Evolutionary conservation across 2,113 vertebrate genomes (phyloP), one percentile per base, ranked within the genome.

Genomic region (Eurypyga helias): DNA sequence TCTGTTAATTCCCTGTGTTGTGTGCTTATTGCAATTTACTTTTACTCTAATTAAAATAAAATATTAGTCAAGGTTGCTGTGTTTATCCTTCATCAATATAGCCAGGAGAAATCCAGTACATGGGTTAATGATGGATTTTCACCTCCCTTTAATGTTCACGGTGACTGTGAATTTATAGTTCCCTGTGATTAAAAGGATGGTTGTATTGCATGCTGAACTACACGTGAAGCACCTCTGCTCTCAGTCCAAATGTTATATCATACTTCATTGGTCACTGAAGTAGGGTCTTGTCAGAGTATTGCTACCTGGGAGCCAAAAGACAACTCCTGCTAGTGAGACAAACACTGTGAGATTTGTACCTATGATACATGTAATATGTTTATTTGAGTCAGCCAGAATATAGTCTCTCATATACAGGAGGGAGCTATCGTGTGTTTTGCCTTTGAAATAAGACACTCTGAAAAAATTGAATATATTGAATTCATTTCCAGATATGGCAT

Each of bases 1-100:
- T 89, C 83, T 86, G 67, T 94, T 93, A 96, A 96, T 95, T 95
- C 89, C 81, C 81, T 25, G 9, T 85, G 78, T 96, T 91, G 45
- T 85, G 51, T 78, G 46, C 76, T 86, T 54, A 77, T 70, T 87
- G 52, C 61, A 52, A 57, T 94, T 96, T 92, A 81, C 57, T 95
- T 95, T 78, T 87, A 60, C 60, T 83, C 51, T 78, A 89, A 95
- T 92, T 95, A 93, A 97, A 92, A 95, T 75, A 89, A 95, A 96
- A 96, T 85, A 89, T 94, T 96, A 85, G 73, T 54, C 41, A 80
- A 89, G 62, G 73, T 96, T 91, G 36, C 58, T 73, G 25, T 91
- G 78, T 80, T 96, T 95, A 87, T 95, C 66, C 70, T 94, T 83
- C 70, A 45, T 83, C 66, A 55, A 3, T 57, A 71, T 13, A 83